Evolutionary conservation across 2,888 invertebrate genomes (phyloP).

Genomic region (Phyto melanocephala): DNA sequence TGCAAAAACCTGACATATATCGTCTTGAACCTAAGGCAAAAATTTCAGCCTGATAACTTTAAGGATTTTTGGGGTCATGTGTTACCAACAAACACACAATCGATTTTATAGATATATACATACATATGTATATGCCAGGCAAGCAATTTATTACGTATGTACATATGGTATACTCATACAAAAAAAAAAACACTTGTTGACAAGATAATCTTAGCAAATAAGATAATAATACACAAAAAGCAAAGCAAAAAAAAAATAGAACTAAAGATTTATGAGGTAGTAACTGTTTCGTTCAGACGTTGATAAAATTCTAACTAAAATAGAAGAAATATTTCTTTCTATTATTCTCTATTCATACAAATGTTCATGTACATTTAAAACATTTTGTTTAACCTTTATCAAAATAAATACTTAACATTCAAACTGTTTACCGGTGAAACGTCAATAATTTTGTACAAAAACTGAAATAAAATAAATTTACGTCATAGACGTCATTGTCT

Average conservation of each 20-base stretch:
- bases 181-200: background rate
- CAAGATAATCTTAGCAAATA: background rate
- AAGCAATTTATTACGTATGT: too few species aligned
- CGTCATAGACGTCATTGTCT: constrained; percentile 2
- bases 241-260: background rate
- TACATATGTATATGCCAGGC: too few species aligned
- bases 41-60: too few species aligned
- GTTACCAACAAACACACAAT: too few species aligned
- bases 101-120: too few species aligned
- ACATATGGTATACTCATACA: too few species aligned
- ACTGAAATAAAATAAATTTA: background rate
- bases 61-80: too few species aligned
- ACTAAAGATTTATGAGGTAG: background rate
- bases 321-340: background rate
- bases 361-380: background rate
- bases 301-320: background rate
- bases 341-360: background rate
- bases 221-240: background rate
- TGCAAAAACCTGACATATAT: too few species aligned
- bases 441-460: background rate
- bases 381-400: background rate
- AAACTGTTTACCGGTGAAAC: background rate
- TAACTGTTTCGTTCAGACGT: background rate
- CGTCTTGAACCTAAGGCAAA: too few species aligned
- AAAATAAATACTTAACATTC: background rate